phyloP scores from a whole-genome alignment of 2,113 vertebrate genomes.

The Oncorhynchus gorbuscha region DNA sequence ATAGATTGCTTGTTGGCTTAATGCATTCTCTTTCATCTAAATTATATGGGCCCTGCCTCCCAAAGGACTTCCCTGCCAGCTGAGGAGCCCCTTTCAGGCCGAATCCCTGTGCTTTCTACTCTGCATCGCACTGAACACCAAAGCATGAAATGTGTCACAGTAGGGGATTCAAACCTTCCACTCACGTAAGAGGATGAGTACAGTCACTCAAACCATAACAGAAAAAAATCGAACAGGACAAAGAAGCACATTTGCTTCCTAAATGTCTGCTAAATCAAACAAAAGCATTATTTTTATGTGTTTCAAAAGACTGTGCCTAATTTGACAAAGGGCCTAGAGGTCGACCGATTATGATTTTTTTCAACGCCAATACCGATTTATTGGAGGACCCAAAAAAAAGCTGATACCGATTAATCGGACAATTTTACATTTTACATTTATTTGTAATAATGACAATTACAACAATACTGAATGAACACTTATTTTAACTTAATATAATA shows the following conservation, averaged over 20 bases:
- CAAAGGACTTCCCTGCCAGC: conserved; percentile 37
- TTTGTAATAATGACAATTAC: no score
- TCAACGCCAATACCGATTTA: no score
- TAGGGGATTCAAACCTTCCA: background rate
- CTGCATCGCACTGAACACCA: conserved; percentile 30
- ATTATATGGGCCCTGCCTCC: conserved; percentile 37
- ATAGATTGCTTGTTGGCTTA: conserved; percentile 42
- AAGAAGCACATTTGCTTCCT: background rate
- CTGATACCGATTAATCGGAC: no score
- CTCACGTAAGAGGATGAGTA: conserved; percentile 11
- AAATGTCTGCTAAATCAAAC: no score
- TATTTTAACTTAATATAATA: no score
- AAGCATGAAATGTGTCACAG: background rate
- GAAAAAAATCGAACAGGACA: background rate
- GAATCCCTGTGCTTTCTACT: conserved; percentile 17
- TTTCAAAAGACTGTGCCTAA: background rate
- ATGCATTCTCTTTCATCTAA: conserved; percentile 49
- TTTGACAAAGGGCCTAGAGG: background rate
- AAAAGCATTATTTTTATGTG: no score
- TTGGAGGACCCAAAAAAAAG: no score
- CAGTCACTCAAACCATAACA: conserved; percentile 12
- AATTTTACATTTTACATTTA: no score
- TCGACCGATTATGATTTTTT: no score
- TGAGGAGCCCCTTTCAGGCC: conserved; percentile 25
- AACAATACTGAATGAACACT: no score